These are phyloP conservation scores for Coenonympha arcania DNA, from an alignment of 2,888 invertebrate species.

Conservation along the genomic window DNA sequence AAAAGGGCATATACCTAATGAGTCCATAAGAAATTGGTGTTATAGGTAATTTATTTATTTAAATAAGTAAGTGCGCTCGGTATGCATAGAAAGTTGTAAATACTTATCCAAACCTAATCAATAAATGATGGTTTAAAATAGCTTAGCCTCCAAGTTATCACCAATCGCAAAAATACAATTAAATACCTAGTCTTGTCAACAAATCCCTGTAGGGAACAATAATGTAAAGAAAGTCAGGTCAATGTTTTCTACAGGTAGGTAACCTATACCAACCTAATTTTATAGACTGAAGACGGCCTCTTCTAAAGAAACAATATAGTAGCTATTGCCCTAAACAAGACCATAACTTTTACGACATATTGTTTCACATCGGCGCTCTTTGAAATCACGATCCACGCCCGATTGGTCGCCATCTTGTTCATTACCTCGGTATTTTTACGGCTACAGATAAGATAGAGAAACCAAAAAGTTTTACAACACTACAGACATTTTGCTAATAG, in stretches of 20 bases:
- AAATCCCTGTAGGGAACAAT: neutral
- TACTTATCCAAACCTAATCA: too few relatives aligned
- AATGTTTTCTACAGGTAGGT: slow-evolving; percentile 7
- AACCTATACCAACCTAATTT: neutral
- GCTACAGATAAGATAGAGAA: slow-evolving; percentile 22
- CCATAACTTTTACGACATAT: slow-evolving; percentile 27
- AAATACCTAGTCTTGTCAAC: neutral
- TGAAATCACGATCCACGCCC: slow-evolving; percentile 22
- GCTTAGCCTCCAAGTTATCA: neutral
- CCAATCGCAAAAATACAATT: neutral
- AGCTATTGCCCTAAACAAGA: slow-evolving; percentile 28
- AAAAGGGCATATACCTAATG: too few relatives aligned
- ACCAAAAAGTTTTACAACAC: slow-evolving; percentile 18
- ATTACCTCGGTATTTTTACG: slow-evolving; percentile 16
- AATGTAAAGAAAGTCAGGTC: neutral
- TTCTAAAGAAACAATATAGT: slow-evolving; percentile 24
- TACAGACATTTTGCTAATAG: slow-evolving; percentile 28
- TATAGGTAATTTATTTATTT: too few relatives aligned
- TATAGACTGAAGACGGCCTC: slow-evolving; percentile 9
- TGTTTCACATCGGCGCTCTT: slow-evolving; percentile 30
- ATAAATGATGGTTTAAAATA: too few relatives aligned
- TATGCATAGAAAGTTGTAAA: too few relatives aligned
- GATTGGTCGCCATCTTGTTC: slow-evolving; percentile 18
- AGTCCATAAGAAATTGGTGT: too few relatives aligned
- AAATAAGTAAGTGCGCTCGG: too few relatives aligned